These are phyloP conservation scores for Melanotaenia parkinsoni DNA, from an alignment of 2,797 vertebrate species.

Conservation along the genomic window DNA sequence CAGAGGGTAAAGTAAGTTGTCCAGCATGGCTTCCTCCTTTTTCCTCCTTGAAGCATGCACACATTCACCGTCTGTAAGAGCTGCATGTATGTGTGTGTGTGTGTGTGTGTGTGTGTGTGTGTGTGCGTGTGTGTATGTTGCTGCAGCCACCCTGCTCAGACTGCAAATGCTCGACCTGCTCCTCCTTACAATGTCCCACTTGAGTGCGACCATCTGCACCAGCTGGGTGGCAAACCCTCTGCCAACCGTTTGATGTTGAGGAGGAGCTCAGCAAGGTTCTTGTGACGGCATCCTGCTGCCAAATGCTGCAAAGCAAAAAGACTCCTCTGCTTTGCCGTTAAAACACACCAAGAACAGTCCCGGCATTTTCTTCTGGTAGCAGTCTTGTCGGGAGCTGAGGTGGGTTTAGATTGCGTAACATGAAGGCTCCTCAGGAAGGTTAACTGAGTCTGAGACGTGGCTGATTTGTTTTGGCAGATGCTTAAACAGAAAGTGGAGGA, in stretches of 20 bases:
- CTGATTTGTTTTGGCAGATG: constrained; percentile 51
- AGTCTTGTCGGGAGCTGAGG: constrained; percentile 14
- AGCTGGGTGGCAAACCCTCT: constrained; percentile 62
- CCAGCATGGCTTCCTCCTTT: constrained; percentile 14
- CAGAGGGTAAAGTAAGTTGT: constrained; percentile 36
- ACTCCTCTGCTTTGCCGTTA: constrained; percentile 58
- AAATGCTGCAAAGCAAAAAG: constrained; percentile 54
- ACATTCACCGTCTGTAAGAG: constrained; percentile 9
- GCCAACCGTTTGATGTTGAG: constrained; percentile 75
- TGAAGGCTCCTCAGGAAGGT: constrained; percentile 24
- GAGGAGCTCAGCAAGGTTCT: constrained; percentile 45
- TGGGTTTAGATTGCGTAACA: constrained; percentile 34
- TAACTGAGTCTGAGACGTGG: constrained; percentile 37
- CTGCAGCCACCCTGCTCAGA: constrained; percentile 59
- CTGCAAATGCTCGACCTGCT: constrained; percentile 68
- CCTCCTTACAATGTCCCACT: constrained; percentile 73
- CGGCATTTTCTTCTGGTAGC: constrained; percentile 46
- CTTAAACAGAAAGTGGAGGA: constrained; percentile 38
- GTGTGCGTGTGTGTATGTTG: constrained; percentile 15
- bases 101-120: not conserved
- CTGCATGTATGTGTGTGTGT: constrained; percentile 28
- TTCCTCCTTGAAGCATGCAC: constrained; percentile 23
- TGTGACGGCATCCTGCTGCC: constrained; percentile 23
- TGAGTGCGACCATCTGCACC: constrained; percentile 76
- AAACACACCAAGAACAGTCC: constrained; percentile 15